phyloP scores from a whole-genome alignment of 2,113 vertebrate genomes.

The Corvus moneduloides region DNA sequence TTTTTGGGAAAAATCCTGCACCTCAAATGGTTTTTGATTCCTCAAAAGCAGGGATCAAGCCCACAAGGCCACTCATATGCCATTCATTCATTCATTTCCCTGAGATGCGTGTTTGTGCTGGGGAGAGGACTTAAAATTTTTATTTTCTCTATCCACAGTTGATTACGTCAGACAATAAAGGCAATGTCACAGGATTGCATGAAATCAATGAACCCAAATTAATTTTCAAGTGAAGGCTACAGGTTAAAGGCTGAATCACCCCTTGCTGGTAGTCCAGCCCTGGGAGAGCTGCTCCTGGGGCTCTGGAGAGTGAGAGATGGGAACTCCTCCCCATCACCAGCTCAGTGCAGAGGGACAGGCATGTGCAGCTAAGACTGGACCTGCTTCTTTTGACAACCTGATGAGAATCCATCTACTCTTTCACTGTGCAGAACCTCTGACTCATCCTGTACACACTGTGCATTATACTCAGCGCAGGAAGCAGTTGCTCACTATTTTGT shows the following conservation, averaged over 20 bases:
- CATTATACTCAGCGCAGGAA: neutral
- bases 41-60: neutral
- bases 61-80: neutral
- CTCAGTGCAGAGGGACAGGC: neutral
- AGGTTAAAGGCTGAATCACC: neutral
- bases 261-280: neutral
- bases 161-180: neutral
- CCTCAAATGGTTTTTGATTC: neutral
- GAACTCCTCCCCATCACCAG: neutral
- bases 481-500: neutral
- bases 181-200: neutral
- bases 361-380: neutral
- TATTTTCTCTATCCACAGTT: neutral
- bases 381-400: neutral
- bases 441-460: neutral
- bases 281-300: neutral
- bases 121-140: neutral
- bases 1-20: neutral
- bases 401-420: fast-evolving
- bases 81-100: neutral
- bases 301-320: neutral
- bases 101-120: neutral
- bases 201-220: neutral
- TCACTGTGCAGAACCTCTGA: neutral
- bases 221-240: neutral